Conservation (phyloP, 2,797 vertebrate genomes). For the Anguilla pacifica region DNA sequence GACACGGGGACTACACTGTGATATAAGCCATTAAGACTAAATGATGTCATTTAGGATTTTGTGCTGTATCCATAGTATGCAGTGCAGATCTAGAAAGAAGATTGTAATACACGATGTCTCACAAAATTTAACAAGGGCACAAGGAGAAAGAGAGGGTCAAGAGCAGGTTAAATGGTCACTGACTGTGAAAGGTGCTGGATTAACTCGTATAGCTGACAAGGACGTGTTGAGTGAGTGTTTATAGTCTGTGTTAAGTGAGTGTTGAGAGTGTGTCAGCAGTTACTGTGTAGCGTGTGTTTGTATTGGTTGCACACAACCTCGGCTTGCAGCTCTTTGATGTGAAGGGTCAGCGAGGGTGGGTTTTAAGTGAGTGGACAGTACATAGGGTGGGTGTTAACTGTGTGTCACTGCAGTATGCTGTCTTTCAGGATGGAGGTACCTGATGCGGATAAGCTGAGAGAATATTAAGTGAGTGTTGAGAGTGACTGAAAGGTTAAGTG, state of each 20-base stretch:
- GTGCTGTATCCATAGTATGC: background rate
- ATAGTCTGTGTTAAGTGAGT: background rate
- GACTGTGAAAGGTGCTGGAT: background rate
- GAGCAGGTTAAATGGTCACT: background rate
- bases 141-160: background rate
- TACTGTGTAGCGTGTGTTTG: background rate
- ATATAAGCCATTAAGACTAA: background rate
- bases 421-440: background rate
- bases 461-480: background rate
- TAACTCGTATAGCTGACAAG: background rate
- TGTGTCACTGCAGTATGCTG: background rate
- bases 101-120: background rate
- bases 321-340: background rate
- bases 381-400: background rate
- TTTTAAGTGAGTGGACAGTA: background rate
- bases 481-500: background rate
- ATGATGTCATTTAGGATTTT: background rate
- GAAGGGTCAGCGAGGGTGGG: background rate
- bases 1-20: constrained; percentile 6
- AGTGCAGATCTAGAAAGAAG: background rate
- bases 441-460: background rate
- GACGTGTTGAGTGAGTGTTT: background rate
- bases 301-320: background rate
- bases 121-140: background rate
- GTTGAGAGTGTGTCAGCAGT: constrained; percentile 6